Percentiles rank a stretch among this genome's conserved stretches.
Evolutionary conservation across 2,888 invertebrate species (phyloP).

Genomic region (Protonemura montana): DNA sequence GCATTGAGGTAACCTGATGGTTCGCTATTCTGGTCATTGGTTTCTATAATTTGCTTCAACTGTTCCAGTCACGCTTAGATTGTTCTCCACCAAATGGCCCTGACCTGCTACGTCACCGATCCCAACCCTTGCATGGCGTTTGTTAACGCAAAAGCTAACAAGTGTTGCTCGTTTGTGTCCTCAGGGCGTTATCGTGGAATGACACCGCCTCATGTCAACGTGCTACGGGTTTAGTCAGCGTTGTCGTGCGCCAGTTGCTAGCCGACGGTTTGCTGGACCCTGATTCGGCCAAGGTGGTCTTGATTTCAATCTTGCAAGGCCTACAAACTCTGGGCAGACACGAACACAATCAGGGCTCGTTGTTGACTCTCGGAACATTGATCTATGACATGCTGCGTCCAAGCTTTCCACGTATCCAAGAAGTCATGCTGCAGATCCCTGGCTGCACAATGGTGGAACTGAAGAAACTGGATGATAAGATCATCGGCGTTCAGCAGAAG

Average conservation of each 20-base stretch:
- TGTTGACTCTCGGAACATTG: slow-evolving; percentile 81
- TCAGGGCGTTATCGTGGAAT: slow-evolving; percentile 79
- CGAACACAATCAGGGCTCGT: slow-evolving; percentile 83
- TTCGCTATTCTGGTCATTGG: no score
- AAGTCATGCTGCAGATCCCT: slow-evolving; percentile 80
- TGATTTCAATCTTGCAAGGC: slow-evolving; percentile 79
- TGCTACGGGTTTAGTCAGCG: slow-evolving; percentile 78
- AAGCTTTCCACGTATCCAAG: slow-evolving; percentile 73
- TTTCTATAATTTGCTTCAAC: no score
- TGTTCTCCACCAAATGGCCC: no score
- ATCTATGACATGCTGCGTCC: slow-evolving; percentile 85
- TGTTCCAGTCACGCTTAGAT: no score
- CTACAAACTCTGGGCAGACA: slow-evolving; percentile 89
- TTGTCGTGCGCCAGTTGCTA: slow-evolving; percentile 72
- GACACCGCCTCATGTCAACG: slow-evolving; percentile 85
- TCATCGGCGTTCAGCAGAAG: slow-evolving; percentile 61
- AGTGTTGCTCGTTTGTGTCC: slow-evolving; percentile 51
- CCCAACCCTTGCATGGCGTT: no score
- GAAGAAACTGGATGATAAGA: slow-evolving; percentile 86
- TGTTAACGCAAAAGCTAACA: no score
- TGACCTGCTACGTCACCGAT: no score
- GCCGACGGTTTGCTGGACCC: slow-evolving; percentile 69
- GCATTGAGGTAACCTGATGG: no score
- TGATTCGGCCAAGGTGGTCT: slow-evolving; percentile 75
- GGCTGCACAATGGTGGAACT: slow-evolving; percentile 81